Conservation (phyloP, 2,888 invertebrate genomes). For the Xanthorhoe spadicearia region DNA sequence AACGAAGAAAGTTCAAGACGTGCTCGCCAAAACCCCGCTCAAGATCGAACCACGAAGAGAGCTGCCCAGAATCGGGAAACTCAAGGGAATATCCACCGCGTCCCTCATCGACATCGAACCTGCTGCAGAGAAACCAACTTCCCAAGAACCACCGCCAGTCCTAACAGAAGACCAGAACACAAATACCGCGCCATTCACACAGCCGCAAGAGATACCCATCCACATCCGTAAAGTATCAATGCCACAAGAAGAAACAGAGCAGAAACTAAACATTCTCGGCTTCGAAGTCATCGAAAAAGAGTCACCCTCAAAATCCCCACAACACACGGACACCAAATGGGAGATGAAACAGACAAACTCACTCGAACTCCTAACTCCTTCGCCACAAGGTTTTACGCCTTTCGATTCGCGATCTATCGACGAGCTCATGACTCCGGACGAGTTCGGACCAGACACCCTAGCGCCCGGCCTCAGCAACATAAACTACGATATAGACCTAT, state of each 20-base stretch:
- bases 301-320: conserved; percentile 67
- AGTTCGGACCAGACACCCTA: conserved; percentile 80
- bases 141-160: background rate
- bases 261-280: conserved; percentile 66
- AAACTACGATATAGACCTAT: conserved; percentile 91
- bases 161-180: conserved; percentile 7
- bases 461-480: conserved; percentile 87
- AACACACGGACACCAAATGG: conserved; percentile 64
- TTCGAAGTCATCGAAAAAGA: conserved; percentile 67
- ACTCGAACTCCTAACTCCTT: conserved; percentile 85
- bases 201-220: conserved; percentile 29
- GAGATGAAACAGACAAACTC: conserved; percentile 70
- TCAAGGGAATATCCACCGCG: conserved; percentile 56
- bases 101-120: conserved; percentile 64
- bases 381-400: conserved; percentile 82
- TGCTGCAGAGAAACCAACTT: conserved; percentile 32
- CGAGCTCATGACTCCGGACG: conserved; percentile 86
- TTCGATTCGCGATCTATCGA: conserved; percentile 86
- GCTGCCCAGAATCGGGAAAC: conserved; percentile 65
- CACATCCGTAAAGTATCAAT: conserved; percentile 38
- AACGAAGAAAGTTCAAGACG: conserved; percentile 88
- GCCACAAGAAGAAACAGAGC: conserved; percentile 44
- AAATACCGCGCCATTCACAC: background rate
- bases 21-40: conserved; percentile 90
- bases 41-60: conserved; percentile 76